These are phyloP conservation scores for Graphium colonna DNA, from an alignment of 2,888 invertebrate species.

Conservation along the genomic window DNA sequence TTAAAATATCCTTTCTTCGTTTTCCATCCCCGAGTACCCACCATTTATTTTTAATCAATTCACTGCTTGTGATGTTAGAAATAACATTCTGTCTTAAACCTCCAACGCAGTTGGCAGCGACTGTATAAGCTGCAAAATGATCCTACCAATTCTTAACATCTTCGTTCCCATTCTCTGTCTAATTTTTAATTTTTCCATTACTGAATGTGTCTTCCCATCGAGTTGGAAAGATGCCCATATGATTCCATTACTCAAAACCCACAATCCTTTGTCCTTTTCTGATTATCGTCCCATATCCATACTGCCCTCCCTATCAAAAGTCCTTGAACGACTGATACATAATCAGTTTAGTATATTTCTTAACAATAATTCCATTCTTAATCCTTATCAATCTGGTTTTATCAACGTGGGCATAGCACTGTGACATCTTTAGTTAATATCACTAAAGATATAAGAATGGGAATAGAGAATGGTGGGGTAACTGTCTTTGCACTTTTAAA, in stretches of 20 bases:
- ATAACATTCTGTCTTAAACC: slow-evolving; percentile 16
- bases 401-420: no score
- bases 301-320: slow-evolving; percentile 13
- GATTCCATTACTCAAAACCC: slow-evolving; percentile 23
- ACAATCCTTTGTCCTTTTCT: slow-evolving; percentile 17
- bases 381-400: neutral
- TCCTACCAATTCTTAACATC: slow-evolving; percentile 22
- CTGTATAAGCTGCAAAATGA: slow-evolving; percentile 24
- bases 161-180: slow-evolving; percentile 20
- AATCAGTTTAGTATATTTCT: slow-evolving; percentile 1
- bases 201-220: slow-evolving; percentile 15
- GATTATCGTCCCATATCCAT: slow-evolving; percentile 23
- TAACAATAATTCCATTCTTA: neutral
- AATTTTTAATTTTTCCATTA: slow-evolving; percentile 25
- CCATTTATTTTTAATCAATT: slow-evolving; percentile 7
- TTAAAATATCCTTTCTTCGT: neutral
- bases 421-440: no score
- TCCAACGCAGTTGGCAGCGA: slow-evolving; percentile 28
- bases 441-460: no score
- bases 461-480: no score
- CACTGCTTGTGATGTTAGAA: slow-evolving; percentile 23
- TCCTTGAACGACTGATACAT: slow-evolving; percentile 18
- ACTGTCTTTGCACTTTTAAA: no score
- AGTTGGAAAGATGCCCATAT: slow-evolving; percentile 19
- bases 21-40: slow-evolving; percentile 2